phyloP scores from a whole-genome alignment of 1,140 invertebrate genomes.

The Euglossa dilemma region DNA sequence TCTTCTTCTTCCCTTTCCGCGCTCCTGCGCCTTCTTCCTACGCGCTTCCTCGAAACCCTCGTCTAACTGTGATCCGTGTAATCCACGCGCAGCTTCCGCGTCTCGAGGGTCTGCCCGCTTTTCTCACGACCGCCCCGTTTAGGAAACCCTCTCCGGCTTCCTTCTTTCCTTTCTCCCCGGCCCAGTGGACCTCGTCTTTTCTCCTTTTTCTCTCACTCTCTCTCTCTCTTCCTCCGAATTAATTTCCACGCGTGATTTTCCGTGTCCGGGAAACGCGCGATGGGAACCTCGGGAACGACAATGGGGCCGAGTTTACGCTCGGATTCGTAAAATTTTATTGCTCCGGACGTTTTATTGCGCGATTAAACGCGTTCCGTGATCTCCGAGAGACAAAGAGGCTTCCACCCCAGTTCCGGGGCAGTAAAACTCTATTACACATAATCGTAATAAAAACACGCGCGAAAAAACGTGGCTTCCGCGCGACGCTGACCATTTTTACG shows the following conservation, averaged over 20 bases:
- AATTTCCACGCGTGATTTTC: neutral
- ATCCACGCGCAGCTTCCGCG: conserved; percentile 67
- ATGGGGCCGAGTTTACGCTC: too few relatives aligned
- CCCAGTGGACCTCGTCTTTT: neutral
- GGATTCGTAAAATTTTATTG: neutral
- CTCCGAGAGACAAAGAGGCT: neutral
- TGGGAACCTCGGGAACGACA: neutral
- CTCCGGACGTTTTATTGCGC: neutral
- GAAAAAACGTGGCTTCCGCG: neutral
- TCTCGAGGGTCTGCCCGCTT: conserved; percentile 39
- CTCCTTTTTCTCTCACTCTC: too few relatives aligned
- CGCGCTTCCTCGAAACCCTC: conserved; percentile 53
- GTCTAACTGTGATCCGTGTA: conserved; percentile 68
- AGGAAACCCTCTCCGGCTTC: neutral
- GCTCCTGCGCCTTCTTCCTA: conserved; percentile 18
- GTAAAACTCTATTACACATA: neutral
- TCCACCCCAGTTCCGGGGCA: neutral
- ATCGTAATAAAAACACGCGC: neutral
- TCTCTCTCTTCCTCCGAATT: too few relatives aligned
- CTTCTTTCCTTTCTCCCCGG: neutral
- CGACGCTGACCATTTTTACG: neutral
- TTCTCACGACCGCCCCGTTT: conserved; percentile 56
- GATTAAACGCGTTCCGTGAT: neutral
- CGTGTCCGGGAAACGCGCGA: neutral
- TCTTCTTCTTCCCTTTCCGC: conserved; percentile 22